Evolutionary conservation across 2,113 vertebrate genomes (phyloP).

Genomic region (Coracopsis vasa): DNA sequence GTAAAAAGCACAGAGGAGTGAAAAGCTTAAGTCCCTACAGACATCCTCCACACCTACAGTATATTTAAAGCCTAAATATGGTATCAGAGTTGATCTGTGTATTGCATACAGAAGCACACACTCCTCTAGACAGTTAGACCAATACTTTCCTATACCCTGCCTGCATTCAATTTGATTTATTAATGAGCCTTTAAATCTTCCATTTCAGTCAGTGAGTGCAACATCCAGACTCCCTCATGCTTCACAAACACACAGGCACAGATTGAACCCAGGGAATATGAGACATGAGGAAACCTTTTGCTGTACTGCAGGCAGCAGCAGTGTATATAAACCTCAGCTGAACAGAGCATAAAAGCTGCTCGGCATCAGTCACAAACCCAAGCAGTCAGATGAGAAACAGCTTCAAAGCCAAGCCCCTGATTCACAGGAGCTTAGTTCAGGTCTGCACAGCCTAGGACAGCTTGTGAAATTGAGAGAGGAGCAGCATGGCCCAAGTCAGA

Average conservation of each 20-base stretch:
- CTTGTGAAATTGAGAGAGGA: background rate
- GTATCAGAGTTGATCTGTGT: background rate
- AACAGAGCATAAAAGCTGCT: background rate
- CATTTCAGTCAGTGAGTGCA: background rate
- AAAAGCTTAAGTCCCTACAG: background rate
- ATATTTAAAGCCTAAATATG: background rate
- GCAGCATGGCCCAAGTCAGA: background rate
- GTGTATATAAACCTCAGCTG: rapidly evolving
- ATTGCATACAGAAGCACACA: background rate
- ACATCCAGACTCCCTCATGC: background rate
- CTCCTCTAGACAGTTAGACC: background rate
- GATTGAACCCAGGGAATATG: background rate
- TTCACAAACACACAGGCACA: rapidly evolving
- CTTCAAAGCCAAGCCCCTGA: background rate
- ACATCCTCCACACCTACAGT: background rate
- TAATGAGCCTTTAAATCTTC: background rate
- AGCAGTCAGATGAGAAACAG: background rate
- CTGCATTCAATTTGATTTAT: background rate
- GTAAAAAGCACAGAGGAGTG: background rate
- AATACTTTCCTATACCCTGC: background rate
- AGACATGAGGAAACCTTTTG: background rate
- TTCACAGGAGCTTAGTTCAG: background rate
- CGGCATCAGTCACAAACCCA: background rate
- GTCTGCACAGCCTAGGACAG: background rate
- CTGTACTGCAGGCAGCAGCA: background rate